A percentile compares a stretch with the other conserved stretches of the same genome.
Conservation (phyloP, 2,797 vertebrate species). For the Sebastiscus albofasciatus region DNA sequence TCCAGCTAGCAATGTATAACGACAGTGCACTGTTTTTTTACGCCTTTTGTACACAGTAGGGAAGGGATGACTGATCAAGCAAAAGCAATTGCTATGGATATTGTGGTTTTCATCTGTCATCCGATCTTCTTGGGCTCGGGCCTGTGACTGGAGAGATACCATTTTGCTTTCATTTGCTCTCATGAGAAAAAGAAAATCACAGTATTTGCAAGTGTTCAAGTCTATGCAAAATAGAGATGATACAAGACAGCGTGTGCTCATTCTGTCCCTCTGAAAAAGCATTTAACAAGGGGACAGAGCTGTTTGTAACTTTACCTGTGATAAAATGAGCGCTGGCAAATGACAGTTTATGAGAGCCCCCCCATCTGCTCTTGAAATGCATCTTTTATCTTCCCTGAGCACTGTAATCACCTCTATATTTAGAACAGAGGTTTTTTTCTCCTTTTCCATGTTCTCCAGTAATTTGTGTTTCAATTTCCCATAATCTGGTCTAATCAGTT, state of each 20-base stretch:
- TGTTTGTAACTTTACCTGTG: constrained; percentile 35
- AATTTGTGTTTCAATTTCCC: not conserved
- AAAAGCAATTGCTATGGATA: constrained; percentile 6
- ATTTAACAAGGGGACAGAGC: constrained; percentile 36
- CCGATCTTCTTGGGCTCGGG: not conserved
- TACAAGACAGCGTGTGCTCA: constrained; percentile 42
- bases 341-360: constrained; percentile 42
- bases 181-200: not conserved
- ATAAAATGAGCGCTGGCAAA: constrained; percentile 30
- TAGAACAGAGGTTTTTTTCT: constrained; percentile 5
- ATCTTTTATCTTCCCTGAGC: constrained; percentile 34
- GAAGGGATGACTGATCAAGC: constrained; percentile 15
- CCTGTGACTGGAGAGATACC: constrained; percentile 22
- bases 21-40: not conserved
- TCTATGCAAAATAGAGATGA: constrained; percentile 25
- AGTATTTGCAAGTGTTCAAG: constrained; percentile 7
- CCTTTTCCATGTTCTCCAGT: not conserved
- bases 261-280: constrained; percentile 46
- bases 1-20: not conserved
- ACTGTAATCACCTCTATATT: constrained; percentile 44
- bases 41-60: not conserved
- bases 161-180: constrained; percentile 19
- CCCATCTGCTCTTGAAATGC: constrained; percentile 19
- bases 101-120: constrained; percentile 33
- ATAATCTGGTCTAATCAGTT: not conserved